Percentiles rank a stretch among this genome's conserved stretches.
phyloP scores from a whole-genome alignment of 2,797 vertebrate genomes.

The Hylomyscus alleni region DNA sequence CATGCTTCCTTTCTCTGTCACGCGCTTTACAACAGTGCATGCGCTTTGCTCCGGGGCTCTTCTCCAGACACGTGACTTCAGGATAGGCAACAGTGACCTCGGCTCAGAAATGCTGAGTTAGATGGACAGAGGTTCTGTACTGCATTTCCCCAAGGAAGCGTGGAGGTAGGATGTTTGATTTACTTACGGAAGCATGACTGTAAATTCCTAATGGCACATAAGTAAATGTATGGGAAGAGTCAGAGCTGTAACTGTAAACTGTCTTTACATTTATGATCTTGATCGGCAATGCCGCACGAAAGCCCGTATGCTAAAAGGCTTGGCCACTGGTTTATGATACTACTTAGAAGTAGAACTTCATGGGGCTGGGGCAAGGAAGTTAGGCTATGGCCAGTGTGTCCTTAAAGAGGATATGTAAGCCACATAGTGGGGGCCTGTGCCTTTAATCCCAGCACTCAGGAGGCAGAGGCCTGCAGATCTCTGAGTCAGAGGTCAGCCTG shows the following conservation, averaged over 20 bases:
- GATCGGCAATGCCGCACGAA: background rate
- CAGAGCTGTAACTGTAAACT: background rate
- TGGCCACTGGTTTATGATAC: background rate
- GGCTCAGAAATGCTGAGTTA: background rate
- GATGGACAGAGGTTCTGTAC: background rate
- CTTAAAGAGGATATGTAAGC: background rate
- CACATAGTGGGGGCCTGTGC: background rate
- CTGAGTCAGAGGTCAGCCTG: background rate
- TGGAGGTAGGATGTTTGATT: background rate
- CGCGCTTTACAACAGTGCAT: background rate
- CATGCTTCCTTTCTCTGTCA: background rate
- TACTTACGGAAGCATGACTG: background rate
- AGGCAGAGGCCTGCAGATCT: background rate
- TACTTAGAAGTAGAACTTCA: background rate
- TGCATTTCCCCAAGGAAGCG: background rate
- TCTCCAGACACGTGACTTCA: background rate
- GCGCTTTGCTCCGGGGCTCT: rapidly evolving
- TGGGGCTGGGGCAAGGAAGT: too few species aligned
- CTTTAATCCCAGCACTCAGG: background rate
- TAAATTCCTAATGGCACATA: background rate
- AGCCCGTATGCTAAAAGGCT: background rate
- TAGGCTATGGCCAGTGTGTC: background rate
- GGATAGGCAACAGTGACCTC: background rate
- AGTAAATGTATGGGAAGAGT: background rate
- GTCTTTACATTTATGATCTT: background rate